Conservation (phyloP, 2,113 vertebrate genomes). For the Beaufortia kweichowensis region DNA sequence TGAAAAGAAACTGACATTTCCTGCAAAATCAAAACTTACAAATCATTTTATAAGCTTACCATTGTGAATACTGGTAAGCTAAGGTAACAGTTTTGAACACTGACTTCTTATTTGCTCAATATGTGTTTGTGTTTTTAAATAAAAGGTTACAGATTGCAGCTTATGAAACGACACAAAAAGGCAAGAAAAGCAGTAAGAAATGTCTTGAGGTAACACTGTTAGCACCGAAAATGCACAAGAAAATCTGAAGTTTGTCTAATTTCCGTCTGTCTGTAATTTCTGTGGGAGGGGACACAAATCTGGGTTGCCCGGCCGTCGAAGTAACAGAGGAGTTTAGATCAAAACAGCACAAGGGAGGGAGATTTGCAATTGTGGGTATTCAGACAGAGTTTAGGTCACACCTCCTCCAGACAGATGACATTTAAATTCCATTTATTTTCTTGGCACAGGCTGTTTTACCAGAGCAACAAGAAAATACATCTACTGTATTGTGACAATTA, state of each 20-base stretch:
- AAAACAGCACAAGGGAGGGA: conserved; percentile 37
- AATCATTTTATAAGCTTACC: too few species aligned
- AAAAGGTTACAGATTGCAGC: too few species aligned
- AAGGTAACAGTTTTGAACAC: too few species aligned
- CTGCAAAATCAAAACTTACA: too few species aligned
- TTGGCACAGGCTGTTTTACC: conserved; percentile 9
- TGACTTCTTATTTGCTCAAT: too few species aligned
- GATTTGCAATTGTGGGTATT: conserved; percentile 54
- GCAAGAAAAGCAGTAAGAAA: too few species aligned
- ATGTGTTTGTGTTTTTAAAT: too few species aligned
- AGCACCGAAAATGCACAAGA: conserved; percentile 40
- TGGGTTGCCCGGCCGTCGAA: conserved; percentile 55
- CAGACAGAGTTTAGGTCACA: conserved; percentile 36
- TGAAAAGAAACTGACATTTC: too few species aligned
- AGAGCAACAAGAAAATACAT: conserved; percentile 24
- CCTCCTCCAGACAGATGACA: conserved; percentile 48
- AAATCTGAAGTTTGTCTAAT: conserved; percentile 20
- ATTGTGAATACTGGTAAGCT: too few species aligned
- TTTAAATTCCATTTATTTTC: conserved; percentile 38
- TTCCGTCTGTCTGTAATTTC: conserved; percentile 58
- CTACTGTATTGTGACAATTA: background rate
- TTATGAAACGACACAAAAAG: too few species aligned
- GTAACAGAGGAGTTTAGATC: conserved; percentile 46
- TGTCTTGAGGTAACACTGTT: background rate
- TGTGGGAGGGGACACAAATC: conserved; percentile 54